phyloP scores from a whole-genome alignment of 2,113 vertebrate species.

The Acanthochromis polyacanthus region DNA sequence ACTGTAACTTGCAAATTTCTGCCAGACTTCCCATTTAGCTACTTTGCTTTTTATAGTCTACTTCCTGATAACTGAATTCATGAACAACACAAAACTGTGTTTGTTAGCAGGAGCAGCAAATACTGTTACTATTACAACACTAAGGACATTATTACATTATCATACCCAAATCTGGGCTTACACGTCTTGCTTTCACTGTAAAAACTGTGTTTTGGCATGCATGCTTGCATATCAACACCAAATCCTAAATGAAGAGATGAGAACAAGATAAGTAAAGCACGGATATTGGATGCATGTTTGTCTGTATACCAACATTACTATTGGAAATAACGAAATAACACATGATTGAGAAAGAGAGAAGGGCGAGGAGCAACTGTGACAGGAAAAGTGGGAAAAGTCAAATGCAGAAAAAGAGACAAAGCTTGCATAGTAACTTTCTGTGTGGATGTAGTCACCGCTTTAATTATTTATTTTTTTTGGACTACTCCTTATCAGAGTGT shows the following conservation, averaged over 20 bases:
- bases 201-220: background rate
- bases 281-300: no score
- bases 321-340: no score
- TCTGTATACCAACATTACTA: no score
- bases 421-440: background rate
- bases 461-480: background rate
- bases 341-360: background rate
- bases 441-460: background rate
- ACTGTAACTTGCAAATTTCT: slow-evolving; percentile 1
- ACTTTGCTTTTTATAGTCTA: background rate
- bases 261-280: no score
- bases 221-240: background rate
- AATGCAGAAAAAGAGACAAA: background rate
- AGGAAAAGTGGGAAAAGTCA: no score
- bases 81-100: slow-evolving; percentile 4
- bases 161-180: background rate
- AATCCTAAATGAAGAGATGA: background rate
- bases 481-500: background rate
- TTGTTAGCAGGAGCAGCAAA: background rate
- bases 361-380: background rate
- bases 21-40: background rate
- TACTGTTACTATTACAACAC: background rate
- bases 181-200: background rate
- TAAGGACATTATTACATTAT: background rate
- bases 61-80: background rate